Evolutionary conservation across 1,140 invertebrate genomes (phyloP), one percentile per base, ranked within the genome.

Genomic region (Lineus longissimus): DNA sequence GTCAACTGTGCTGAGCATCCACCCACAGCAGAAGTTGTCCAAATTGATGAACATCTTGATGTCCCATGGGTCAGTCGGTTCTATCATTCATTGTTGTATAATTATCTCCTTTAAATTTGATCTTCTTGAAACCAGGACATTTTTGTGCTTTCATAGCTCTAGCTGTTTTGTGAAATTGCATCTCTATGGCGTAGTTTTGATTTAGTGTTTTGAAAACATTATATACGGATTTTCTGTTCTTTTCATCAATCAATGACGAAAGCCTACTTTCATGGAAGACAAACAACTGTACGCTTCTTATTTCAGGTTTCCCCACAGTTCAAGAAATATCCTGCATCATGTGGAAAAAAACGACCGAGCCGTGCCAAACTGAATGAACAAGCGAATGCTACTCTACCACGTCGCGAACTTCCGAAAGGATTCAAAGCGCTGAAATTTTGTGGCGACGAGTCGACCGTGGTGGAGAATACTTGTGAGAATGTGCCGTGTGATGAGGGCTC

Each of bases 221-320:
- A n/a, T n/a, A n/a, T n/a, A n/a, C n/a, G n/a, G n/a, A n/a, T n/a
- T n/a, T n/a, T n/a, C n/a, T n/a, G n/a, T n/a, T n/a, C n/a, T n/a
- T n/a, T n/a, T n/a, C n/a, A n/a, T n/a, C n/a, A n/a, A n/a, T n/a
- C n/a, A n/a, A n/a, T n/a, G n/a, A n/a, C n/a, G n/a, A n/a, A n/a
- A n/a, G n/a, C n/a, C n/a, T n/a, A n/a, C n/a, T n/a, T n/a, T n/a
- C n/a, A n/a, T n/a, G n/a, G n/a, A n/a, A n/a, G n/a, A n/a, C n/a
- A n/a, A n/a, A n/a, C n/a, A n/a, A n/a, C n/a, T n/a, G n/a, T n/a
- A 36, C 17, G 7, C 6, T 57, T 57, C 36, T 29, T 31, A 27
- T 55, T 57, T 4, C 55, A 57, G 55, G 55, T 57, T 0, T 57
- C 55, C 29, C 55, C 55, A 2, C 55, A 57, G 55, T 57, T 57